Conservation (phyloP, 2,113 vertebrate species). For the Plotosus lineatus region DNA sequence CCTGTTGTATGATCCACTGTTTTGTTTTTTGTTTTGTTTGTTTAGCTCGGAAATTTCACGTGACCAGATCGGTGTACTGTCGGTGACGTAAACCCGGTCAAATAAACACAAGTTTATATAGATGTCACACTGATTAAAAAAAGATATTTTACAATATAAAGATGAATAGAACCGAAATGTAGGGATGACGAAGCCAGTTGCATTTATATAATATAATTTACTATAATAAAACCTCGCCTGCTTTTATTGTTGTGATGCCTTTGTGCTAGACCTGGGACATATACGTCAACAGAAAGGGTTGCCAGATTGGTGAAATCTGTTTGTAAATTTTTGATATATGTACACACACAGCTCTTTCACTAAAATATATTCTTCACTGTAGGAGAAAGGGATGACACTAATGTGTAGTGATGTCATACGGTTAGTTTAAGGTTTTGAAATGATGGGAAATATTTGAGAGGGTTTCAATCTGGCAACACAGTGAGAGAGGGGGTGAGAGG, state of each 20-base stretch:
- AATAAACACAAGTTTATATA: not conserved
- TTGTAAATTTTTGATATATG: not conserved
- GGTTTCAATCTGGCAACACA: not conserved
- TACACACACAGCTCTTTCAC: no score
- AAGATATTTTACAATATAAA: not conserved
- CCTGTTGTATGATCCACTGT: no score
- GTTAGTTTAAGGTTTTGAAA: no score
- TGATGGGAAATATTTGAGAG: no score
- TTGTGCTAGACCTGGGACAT: not conserved
- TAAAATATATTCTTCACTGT: not conserved
- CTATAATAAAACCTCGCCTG: not conserved
- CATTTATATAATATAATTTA: no score
- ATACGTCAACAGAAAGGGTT: constrained; percentile 15
- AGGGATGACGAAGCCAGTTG: not conserved
- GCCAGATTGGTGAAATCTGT: constrained; percentile 3
- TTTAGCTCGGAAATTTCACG: not conserved
- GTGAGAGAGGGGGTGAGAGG: not conserved
- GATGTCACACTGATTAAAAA: not conserved
- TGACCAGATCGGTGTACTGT: not conserved
- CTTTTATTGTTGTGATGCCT: not conserved
- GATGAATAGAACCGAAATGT: not conserved
- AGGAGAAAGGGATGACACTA: no score
- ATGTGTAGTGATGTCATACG: no score
- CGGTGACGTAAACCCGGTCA: not conserved
- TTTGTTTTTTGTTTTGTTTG: no score